Conservation (phyloP, 2,888 invertebrate species). For the Asteroscopus sphinx region DNA sequence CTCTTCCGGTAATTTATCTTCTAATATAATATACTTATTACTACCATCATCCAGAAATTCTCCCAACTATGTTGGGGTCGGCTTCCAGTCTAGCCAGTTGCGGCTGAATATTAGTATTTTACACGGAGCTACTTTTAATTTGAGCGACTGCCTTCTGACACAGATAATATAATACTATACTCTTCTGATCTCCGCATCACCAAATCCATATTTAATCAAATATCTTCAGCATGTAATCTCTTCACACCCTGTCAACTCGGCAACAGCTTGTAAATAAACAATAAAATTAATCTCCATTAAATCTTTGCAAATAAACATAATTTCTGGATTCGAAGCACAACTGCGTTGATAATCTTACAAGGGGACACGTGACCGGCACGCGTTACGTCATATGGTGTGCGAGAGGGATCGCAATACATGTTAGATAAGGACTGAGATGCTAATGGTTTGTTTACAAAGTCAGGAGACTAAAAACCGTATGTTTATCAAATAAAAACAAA, state of each 20-base stretch:
- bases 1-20: too few relatives aligned
- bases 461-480: background rate
- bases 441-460: conserved; percentile 44
- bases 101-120: too few relatives aligned
- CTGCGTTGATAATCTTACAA: conserved; percentile 65
- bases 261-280: conserved; percentile 53
- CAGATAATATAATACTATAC: too few relatives aligned
- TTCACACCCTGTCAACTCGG: conserved; percentile 1
- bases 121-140: too few relatives aligned
- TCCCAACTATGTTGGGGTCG: too few relatives aligned
- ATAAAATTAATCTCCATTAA: conserved; percentile 57
- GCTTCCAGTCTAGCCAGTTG: too few relatives aligned
- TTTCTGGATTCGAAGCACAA: conserved; percentile 48
- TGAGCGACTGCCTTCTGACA: too few relatives aligned
- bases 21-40: too few relatives aligned
- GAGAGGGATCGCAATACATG: conserved; percentile 49
- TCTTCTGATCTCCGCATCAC: background rate
- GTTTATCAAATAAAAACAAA: background rate
- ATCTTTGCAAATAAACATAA: conserved; percentile 50
- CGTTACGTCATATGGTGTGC: conserved; percentile 65
- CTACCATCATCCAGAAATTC: too few relatives aligned
- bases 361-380: conserved; percentile 71
- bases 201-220: conserved; percentile 23
- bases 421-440: conserved; percentile 13
- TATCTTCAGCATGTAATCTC: conserved; percentile 16